phyloP scores from a whole-genome alignment of 1,140 invertebrate genomes.

The Ruditapes philippinarum region DNA sequence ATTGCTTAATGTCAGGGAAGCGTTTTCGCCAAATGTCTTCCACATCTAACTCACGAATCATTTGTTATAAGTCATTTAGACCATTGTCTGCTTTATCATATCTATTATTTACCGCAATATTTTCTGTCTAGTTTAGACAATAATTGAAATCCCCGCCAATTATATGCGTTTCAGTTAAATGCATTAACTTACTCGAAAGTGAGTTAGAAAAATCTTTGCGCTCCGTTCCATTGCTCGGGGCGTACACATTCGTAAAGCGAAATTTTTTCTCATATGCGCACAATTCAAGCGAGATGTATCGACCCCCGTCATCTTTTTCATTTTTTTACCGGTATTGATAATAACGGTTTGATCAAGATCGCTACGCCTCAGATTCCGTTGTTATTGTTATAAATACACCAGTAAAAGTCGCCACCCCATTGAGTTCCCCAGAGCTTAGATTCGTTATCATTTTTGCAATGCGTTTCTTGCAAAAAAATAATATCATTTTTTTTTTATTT shows the following conservation, averaged over 20 bases:
- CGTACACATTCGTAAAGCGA: too few relatives aligned
- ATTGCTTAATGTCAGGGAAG: not conserved
- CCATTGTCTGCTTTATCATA: not conserved
- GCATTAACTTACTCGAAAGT: not conserved
- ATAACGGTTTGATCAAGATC: too few relatives aligned
- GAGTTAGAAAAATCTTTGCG: not conserved
- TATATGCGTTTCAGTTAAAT: not conserved
- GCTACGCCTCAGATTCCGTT: not conserved
- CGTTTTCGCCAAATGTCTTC: constrained; percentile 17
- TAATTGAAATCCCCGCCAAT: not conserved
- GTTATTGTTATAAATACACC: not conserved
- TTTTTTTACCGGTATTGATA: too few relatives aligned
- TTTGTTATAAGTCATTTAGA: not conserved
- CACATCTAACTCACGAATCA: not conserved
- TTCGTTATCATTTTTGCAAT: not conserved
- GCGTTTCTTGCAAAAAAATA: not conserved
- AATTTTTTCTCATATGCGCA: too few relatives aligned
- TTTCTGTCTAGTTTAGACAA: not conserved
- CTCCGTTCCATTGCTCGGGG: too few relatives aligned
- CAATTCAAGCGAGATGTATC: too few relatives aligned
- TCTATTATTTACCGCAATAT: not conserved
- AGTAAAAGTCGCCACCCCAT: not conserved
- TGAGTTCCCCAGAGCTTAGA: not conserved
- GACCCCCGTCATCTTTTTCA: too few relatives aligned
- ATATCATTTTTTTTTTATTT: not conserved